Evolutionary conservation across 2,797 vertebrate species (phyloP).

Genomic region (Spea hammondii): DNA sequence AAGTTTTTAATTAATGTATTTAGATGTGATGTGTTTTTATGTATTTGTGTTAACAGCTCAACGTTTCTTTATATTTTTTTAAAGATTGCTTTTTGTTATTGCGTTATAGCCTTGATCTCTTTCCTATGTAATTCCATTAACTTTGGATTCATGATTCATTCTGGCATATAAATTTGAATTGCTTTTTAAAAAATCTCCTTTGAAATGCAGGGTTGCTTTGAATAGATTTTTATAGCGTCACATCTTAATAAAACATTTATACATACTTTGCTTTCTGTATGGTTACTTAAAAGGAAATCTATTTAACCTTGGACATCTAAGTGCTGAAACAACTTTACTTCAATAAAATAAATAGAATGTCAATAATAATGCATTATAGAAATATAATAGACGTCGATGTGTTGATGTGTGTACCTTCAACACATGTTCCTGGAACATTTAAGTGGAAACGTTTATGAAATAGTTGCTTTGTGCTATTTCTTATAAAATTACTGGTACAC

Average conservation of each 20-base stretch:
- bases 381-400: background rate
- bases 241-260: conserved; percentile 1
- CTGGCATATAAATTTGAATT: background rate
- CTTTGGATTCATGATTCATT: background rate
- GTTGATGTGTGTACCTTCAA: background rate
- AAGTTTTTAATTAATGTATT: too few species aligned
- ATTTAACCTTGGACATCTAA: background rate
- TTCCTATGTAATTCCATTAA: background rate
- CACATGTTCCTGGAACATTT: background rate
- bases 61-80: background rate
- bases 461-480: too few species aligned
- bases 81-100: background rate
- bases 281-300: background rate
- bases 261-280: background rate
- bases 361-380: too few species aligned
- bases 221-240: background rate
- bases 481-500: too few species aligned
- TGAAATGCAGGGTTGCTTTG: background rate
- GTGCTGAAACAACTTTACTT: background rate
- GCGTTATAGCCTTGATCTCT: background rate
- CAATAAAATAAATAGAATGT: background rate
- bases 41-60: too few species aligned
- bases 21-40: too few species aligned
- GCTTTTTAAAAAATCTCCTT: background rate
- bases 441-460: background rate